Base-by-base conservation (phyloP, 23 tunicate genomes). In the Oikopleura albicans region DNA sequence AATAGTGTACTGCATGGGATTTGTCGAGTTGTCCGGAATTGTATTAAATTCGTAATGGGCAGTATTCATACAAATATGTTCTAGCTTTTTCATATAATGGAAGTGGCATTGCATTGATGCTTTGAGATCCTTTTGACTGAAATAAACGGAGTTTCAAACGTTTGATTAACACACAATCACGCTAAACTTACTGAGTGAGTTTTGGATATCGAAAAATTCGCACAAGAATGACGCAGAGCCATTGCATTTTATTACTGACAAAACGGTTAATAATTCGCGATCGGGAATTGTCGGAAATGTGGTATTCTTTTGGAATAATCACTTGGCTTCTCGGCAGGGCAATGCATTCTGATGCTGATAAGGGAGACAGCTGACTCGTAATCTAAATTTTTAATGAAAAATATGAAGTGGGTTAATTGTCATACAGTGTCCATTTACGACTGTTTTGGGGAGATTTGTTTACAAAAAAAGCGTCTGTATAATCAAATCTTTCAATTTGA, bases 331-430 rank as follows among this genome's bases (percentile, higher is more conserved):
- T 27, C 4, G 79, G 37, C 2, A 71, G 37, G 2, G 79, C 31
- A 37, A 71, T 71, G 37, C 79, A 71, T 29, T 71, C 79, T 27
- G 79, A 71, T 49, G 16, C 63, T n/a, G n/a, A n/a, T n/a, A n/a
- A n/a, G n/a, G n/a, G n/a, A n/a, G n/a, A n/a, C n/a, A n/a, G n/a
- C n/a, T n/a, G n/a, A n/a, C n/a, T n/a, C n/a, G n/a, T n/a, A n/a
- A n/a, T n/a, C n/a, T n/a, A n/a, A n/a, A n/a, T n/a, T n/a, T n/a
- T n/a, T n/a, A n/a, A n/a, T n/a, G n/a, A n/a, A n/a, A n/a, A n/a
- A n/a, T n/a, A n/a, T n/a, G n/a, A n/a, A n/a, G n/a, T n/a, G n/a
- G n/a, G n/a, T n/a, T n/a, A n/a, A n/a, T n/a, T n/a, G n/a, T n/a
- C n/a, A n/a, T n/a, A n/a, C n/a, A n/a, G n/a, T n/a, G n/a, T n/a